These are phyloP conservation scores for Falcaria lacertinaria DNA, from an alignment of 2,888 invertebrate species.

Conservation along the genomic window DNA sequence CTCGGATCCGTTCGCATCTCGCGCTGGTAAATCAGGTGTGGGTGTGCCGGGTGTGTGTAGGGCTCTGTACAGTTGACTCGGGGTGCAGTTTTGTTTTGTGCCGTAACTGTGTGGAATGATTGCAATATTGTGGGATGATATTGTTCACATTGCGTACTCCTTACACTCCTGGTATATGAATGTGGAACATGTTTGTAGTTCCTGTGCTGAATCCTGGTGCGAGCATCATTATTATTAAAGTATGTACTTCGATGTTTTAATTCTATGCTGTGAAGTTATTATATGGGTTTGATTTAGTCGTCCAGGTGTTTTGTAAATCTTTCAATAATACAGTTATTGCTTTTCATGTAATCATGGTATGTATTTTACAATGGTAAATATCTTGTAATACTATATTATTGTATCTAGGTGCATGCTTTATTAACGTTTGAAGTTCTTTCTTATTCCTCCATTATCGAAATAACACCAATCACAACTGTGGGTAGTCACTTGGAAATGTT, in stretches of 20 bases:
- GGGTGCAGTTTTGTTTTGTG: constrained; percentile 14
- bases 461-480: too few relatives aligned
- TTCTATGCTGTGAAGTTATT: background rate
- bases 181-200: constrained; percentile 2
- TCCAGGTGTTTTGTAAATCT: background rate
- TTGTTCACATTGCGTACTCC: constrained; percentile 30
- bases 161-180: constrained; percentile 7
- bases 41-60: constrained; percentile 56
- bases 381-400: too few relatives aligned
- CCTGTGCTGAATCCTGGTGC: background rate
- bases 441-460: too few relatives aligned
- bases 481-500: too few relatives aligned
- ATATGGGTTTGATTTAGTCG: too few relatives aligned
- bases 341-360: too few relatives aligned
- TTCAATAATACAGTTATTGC: too few relatives aligned
- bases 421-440: too few relatives aligned
- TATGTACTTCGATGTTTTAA: background rate
- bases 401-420: too few relatives aligned
- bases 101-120: constrained; percentile 41
- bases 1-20: constrained; percentile 18
- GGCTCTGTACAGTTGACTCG: constrained; percentile 12
- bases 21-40: constrained; percentile 39
- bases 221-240: background rate
- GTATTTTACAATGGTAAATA: too few relatives aligned
- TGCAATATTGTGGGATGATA: constrained; percentile 52